Conservation (phyloP, 2,797 vertebrate genomes). For the Eidolon dupreanum region DNA sequence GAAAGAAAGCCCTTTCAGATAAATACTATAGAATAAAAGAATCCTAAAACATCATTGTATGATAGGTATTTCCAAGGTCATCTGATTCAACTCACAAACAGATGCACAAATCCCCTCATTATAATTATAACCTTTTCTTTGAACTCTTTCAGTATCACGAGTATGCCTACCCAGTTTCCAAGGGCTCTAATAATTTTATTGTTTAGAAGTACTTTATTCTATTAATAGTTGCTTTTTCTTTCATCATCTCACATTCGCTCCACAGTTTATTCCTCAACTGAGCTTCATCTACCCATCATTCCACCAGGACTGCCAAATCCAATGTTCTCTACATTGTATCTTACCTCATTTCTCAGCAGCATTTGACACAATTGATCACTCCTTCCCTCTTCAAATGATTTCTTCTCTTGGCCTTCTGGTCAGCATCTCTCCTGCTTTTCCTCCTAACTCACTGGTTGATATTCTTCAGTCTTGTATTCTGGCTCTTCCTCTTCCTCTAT, state of each 20-base stretch:
- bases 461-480: neutral
- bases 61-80: slow-evolving; percentile 14
- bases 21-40: neutral
- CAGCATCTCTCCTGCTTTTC: neutral
- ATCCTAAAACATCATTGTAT: neutral
- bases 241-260: neutral
- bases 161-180: neutral
- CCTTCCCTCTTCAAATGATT: neutral
- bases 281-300: neutral
- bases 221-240: neutral
- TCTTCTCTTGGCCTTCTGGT: neutral
- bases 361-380: neutral
- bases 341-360: neutral
- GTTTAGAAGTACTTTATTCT: neutral
- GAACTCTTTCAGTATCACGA: neutral
- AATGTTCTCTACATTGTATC: neutral
- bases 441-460: neutral
- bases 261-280: neutral
- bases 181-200: neutral
- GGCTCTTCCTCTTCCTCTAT: neutral
- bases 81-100: neutral
- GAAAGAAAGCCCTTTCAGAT: slow-evolving; percentile 31
- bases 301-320: neutral
- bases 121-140: neutral
- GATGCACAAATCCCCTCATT: neutral